Percentiles rank a stretch among this genome's conserved stretches.
Evolutionary conservation across 2,888 invertebrate genomes (phyloP).

Genomic region (Eledona agricola): DNA sequence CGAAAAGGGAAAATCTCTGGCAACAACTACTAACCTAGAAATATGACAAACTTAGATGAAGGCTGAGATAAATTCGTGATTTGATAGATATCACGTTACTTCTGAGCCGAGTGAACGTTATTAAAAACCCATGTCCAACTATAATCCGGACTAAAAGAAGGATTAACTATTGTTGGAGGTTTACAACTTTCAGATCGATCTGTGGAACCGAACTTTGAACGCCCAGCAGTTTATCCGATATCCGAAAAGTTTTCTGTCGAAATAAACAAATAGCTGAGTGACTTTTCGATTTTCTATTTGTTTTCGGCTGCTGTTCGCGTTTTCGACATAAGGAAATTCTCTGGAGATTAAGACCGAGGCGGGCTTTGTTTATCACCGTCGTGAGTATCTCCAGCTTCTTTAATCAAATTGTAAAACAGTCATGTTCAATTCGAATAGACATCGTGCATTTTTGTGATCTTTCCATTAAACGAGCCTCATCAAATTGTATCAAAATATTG

Average conservation of each 20-base stretch:
- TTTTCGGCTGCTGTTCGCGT: no score
- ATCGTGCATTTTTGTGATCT: no score
- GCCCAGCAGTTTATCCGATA: conserved; percentile 25
- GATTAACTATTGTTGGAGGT: conserved; percentile 16
- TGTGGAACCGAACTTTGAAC: conserved; percentile 18
- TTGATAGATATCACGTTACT: conserved; percentile 11
- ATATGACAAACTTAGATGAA: conserved; percentile 23
- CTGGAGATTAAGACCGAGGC: no score
- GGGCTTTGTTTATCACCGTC: no score
- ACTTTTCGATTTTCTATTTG: no score
- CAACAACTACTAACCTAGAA: conserved; percentile 38
- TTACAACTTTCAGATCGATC: conserved; percentile 24
- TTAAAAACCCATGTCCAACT: conserved; percentile 15
- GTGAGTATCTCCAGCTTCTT: no score
- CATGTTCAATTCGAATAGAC: no score
- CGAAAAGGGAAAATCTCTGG: conserved; percentile 26
- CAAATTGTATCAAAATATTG: no score
- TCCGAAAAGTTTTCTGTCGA: conserved; percentile 6
- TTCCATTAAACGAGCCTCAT: no score
- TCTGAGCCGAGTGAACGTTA: conserved; percentile 8
- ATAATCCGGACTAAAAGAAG: conserved; percentile 17
- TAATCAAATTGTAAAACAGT: no score
- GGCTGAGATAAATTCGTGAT: conserved; percentile 8
- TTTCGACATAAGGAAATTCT: no score
- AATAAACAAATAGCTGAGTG: conserved; percentile 18